These are phyloP conservation scores for Pagetopsis macropterus DNA, from an alignment of 2,797 vertebrate species.

Conservation along the genomic window DNA sequence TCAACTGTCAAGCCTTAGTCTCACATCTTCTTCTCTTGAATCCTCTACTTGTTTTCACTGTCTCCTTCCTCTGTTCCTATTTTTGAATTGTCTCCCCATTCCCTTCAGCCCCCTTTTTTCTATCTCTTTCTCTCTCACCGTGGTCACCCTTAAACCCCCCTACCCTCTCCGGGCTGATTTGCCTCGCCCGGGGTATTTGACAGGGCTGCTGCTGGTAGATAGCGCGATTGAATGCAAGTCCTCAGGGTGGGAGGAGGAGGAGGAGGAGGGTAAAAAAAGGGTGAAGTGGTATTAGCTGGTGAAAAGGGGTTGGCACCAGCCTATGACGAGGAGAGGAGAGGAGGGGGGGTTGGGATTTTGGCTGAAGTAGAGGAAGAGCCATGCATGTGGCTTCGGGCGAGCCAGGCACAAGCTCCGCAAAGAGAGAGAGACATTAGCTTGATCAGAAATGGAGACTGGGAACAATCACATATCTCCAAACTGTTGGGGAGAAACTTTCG, in stretches of 20 bases:
- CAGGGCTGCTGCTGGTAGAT: conserved; percentile 81
- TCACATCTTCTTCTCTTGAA: conserved; percentile 18
- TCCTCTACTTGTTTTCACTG: conserved; percentile 7
- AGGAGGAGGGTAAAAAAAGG: conserved; percentile 66
- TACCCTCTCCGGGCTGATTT: conserved; percentile 70
- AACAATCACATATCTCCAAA: conserved; percentile 20
- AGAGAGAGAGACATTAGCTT: conserved; percentile 6
- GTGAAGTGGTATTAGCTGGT: conserved; percentile 77
- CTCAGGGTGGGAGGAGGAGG: conserved; percentile 58
- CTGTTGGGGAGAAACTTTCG: conserved; percentile 19
- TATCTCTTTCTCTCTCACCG: conserved; percentile 37
- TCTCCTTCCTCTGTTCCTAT: conserved; percentile 32
- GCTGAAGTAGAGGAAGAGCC: conserved; percentile 47
- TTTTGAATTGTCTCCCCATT: conserved; percentile 15
- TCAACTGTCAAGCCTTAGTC: conserved; percentile 11
- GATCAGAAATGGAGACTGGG: neutral
- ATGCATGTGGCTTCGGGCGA: conserved; percentile 39
- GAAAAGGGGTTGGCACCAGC: conserved; percentile 65
- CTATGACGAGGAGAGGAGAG: conserved; percentile 21
- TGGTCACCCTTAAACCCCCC: conserved; percentile 21
- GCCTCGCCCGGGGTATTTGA: conserved; percentile 75
- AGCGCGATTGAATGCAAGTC: conserved; percentile 78
- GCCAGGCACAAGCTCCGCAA: conserved; percentile 28
- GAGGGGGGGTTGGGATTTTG: conserved; percentile 52
- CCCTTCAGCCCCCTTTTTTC: conserved; percentile 9